Percentiles rank a stretch among this genome's conserved stretches.
Conservation (phyloP, 2,113 vertebrate genomes). For the Trinectes maculatus region DNA sequence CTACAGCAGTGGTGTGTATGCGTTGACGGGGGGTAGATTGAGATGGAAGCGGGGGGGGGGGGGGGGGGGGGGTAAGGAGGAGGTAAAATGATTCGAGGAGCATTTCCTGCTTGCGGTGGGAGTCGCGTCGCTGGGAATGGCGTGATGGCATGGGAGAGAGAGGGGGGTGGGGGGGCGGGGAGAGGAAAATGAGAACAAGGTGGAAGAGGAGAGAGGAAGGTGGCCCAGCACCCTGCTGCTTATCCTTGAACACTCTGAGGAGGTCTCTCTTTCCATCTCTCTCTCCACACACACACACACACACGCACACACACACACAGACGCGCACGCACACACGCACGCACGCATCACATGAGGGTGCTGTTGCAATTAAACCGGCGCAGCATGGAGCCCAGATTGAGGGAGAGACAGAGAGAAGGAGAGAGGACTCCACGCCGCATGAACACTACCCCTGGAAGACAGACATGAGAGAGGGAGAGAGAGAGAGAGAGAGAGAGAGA, state of each 20-base stretch:
- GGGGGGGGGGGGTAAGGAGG: background rate
- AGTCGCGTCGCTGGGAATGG: background rate
- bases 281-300: conserved; percentile 42
- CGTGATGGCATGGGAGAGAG: conserved; percentile 12
- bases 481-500: conserved; percentile 26
- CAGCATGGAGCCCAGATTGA: conserved; percentile 75
- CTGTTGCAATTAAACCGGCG: conserved; percentile 83
- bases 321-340: conserved; percentile 45
- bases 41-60: conserved; percentile 18
- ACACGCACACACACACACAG: conserved; percentile 25
- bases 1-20: conserved; percentile 8
- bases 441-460: conserved; percentile 65
- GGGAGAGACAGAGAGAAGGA: conserved; percentile 63
- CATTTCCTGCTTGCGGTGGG: no score
- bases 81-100: conserved; percentile 10
- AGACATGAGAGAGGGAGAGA: conserved; percentile 35
- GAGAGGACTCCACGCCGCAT: conserved; percentile 59
- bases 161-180: conserved; percentile 16
- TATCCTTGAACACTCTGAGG: conserved; percentile 85
- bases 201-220: conserved; percentile 67
- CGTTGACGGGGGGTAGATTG: conserved; percentile 27
- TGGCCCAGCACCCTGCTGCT: conserved; percentile 74
- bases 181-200: conserved; percentile 59
- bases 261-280: conserved; percentile 71
- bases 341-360: conserved; percentile 81